These are phyloP conservation scores for Empidonax alnorum DNA, from an alignment of 2,113 vertebrate species.

Conservation along the genomic window DNA sequence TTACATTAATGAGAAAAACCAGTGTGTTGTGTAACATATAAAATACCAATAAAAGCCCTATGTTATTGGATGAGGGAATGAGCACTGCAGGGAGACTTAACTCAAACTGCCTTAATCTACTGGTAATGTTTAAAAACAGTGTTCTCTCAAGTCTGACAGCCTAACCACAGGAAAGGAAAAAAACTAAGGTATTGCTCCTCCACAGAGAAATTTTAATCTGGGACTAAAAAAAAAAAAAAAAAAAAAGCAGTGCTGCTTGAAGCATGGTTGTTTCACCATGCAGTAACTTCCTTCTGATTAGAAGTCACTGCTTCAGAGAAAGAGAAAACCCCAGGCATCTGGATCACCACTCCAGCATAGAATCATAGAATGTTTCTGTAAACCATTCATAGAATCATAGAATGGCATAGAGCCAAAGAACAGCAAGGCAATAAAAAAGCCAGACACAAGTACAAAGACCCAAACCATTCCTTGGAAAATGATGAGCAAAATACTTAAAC, in stretches of 20 bases:
- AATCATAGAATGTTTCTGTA: neutral
- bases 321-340: neutral
- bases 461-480: neutral
- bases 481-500: neutral
- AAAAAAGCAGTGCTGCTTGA: neutral
- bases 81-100: neutral
- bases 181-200: neutral
- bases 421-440: neutral
- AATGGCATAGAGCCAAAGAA: neutral
- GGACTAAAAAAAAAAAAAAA: neutral
- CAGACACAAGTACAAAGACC: neutral
- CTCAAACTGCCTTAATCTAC: neutral
- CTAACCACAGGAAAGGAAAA: neutral
- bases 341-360: neutral
- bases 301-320: neutral
- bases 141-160: neutral
- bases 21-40: neutral
- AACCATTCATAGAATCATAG: neutral
- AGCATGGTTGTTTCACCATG: neutral
- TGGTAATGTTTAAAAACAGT: neutral
- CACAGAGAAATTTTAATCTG: neutral
- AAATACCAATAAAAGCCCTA: neutral
- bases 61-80: neutral
- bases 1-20: neutral
- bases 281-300: neutral